These are phyloP conservation scores for Myripristis jacobus DNA, from an alignment of 2,797 vertebrate genomes.

Conservation along the genomic window DNA sequence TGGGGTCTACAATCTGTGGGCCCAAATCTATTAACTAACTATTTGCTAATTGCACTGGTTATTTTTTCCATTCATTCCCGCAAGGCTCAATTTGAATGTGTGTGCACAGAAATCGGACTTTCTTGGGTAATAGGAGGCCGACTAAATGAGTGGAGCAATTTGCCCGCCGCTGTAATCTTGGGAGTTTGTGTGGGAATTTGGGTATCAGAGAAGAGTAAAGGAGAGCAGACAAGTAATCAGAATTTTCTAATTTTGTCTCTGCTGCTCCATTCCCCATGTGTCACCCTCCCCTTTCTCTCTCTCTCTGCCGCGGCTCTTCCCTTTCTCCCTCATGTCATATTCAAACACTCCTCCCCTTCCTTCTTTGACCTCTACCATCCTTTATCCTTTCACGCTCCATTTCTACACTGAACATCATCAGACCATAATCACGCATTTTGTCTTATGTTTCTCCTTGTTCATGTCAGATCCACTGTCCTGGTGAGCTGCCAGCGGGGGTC, in stretches of 20 bases:
- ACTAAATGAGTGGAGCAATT: constrained; percentile 69
- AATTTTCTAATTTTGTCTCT: constrained; percentile 65
- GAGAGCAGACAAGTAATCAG: constrained; percentile 68
- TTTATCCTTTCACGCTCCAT: constrained; percentile 4
- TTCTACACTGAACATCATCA: not conserved
- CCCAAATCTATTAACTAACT: not conserved
- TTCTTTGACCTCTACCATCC: constrained; percentile 11
- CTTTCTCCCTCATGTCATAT: not conserved
- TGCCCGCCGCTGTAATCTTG: constrained; percentile 57
- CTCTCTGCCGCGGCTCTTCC: too few species aligned
- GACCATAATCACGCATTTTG: too few species aligned
- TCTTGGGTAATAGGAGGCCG: constrained; percentile 60
- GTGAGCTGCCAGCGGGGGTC: not conserved
- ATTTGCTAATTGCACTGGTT: constrained; percentile 39
- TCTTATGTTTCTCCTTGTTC: not conserved
- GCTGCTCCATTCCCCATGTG: constrained; percentile 52
- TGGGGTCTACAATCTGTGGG: too few species aligned
- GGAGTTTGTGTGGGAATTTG: constrained; percentile 64
- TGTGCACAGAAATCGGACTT: constrained; percentile 28
- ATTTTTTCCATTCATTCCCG: constrained; percentile 23
- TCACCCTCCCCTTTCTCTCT: constrained; percentile 23
- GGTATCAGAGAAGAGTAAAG: constrained; percentile 63
- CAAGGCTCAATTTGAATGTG: constrained; percentile 9
- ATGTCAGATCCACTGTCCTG: not conserved
- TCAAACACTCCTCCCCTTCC: constrained; percentile 2